Percentiles rank a stretch among this genome's conserved stretches.
phyloP scores from a whole-genome alignment of 2,797 vertebrate species.

The Vireo griseus region DNA sequence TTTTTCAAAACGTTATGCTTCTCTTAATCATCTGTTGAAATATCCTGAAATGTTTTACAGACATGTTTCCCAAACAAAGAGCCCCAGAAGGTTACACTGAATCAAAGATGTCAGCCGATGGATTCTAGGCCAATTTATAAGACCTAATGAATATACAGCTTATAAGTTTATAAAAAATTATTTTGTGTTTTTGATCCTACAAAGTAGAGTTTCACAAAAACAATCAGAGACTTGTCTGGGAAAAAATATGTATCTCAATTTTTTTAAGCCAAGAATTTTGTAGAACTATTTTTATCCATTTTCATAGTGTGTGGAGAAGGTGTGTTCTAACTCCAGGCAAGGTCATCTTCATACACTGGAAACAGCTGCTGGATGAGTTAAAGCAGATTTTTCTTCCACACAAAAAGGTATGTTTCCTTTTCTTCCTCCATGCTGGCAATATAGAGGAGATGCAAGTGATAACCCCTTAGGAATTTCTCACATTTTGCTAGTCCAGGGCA shows the following conservation, averaged over 20 bases:
- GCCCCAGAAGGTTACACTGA: background rate
- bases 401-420: background rate
- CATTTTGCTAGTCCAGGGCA: background rate
- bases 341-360: background rate
- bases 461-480: background rate
- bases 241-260: background rate
- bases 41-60: background rate
- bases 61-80: constrained; percentile 13
- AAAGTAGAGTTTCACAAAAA: background rate
- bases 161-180: background rate
- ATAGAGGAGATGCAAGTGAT: background rate
- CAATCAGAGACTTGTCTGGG: background rate
- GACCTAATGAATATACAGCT: background rate
- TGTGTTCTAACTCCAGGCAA: background rate
- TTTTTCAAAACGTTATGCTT: background rate
- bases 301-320: background rate
- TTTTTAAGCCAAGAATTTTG: background rate
- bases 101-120: background rate
- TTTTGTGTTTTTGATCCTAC: background rate
- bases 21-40: background rate
- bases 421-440: background rate
- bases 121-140: background rate
- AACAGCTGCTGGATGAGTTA: background rate
- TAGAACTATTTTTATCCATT: background rate
- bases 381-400: background rate